phyloP scores from a whole-genome alignment of 1,140 invertebrate genomes.

The Glossosoma conforme region DNA sequence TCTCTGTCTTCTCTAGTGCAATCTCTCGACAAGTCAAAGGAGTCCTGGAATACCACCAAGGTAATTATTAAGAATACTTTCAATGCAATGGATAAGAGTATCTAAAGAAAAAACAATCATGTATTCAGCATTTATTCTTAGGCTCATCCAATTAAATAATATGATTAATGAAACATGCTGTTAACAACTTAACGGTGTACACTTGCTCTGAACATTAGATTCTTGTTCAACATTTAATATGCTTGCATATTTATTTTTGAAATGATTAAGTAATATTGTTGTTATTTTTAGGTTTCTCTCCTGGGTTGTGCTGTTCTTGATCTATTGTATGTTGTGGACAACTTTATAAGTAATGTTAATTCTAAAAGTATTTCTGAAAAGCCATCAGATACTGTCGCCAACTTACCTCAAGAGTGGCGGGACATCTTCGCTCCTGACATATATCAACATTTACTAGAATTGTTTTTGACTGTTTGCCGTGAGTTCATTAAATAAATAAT shows the following conservation, averaged over 20 bases:
- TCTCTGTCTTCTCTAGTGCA: slow-evolving; percentile 25
- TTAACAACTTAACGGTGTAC: background rate
- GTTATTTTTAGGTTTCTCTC: slow-evolving; percentile 23
- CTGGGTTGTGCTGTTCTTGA: slow-evolving; percentile 21
- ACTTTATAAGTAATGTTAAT: slow-evolving; percentile 25
- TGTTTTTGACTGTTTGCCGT: slow-evolving; percentile 26
- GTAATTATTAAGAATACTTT: slow-evolving; percentile 6
- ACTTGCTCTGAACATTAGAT: background rate
- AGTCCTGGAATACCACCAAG: slow-evolving; percentile 22
- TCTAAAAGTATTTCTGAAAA: slow-evolving; percentile 13
- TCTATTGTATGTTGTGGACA: slow-evolving; percentile 21
- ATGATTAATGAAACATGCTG: too few species aligned
- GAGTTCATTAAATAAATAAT: slow-evolving; percentile 5
- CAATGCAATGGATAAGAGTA: too few species aligned
- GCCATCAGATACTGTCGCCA: slow-evolving; percentile 22
- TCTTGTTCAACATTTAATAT: too few species aligned
- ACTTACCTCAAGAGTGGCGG: slow-evolving; percentile 39
- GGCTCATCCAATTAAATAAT: too few species aligned
- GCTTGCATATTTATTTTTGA: too few species aligned
- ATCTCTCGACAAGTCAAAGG: slow-evolving; percentile 25
- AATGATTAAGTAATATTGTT: too few species aligned
- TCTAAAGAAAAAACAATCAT: too few species aligned
- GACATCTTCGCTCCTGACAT: slow-evolving; percentile 37
- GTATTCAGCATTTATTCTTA: too few species aligned
- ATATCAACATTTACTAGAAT: slow-evolving; percentile 35